Conservation (phyloP, 2,113 vertebrate species). For the Channa argus region DNA sequence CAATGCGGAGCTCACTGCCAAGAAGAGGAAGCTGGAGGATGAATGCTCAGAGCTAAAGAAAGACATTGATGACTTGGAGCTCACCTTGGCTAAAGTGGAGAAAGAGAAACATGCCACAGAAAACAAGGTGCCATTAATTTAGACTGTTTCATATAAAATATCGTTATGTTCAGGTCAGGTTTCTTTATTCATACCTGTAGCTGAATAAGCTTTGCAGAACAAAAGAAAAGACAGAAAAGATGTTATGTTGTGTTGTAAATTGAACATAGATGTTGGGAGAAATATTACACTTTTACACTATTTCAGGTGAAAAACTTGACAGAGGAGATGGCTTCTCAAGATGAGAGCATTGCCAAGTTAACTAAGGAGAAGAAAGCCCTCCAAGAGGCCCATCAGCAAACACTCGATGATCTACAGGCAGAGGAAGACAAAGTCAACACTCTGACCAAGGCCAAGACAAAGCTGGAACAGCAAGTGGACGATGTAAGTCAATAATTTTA, state of each 20-base stretch:
- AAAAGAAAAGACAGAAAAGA: too few species aligned
- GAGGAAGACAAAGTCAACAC: conserved; percentile 89
- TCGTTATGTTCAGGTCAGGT: too few species aligned
- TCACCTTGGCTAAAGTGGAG: conserved; percentile 79
- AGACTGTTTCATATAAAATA: not conserved
- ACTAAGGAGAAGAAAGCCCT: conserved; percentile 90
- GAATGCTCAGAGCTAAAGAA: conserved; percentile 83
- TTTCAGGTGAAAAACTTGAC: conserved; percentile 79
- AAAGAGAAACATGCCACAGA: conserved; percentile 78
- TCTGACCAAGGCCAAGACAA: conserved; percentile 82
- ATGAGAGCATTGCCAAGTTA: conserved; percentile 85
- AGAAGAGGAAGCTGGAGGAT: conserved; percentile 88
- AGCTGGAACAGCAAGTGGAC: conserved; percentile 84
- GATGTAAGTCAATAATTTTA: conserved; percentile 65
- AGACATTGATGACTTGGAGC: conserved; percentile 76
- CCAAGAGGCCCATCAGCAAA: conserved; percentile 88
- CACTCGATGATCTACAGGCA: conserved; percentile 87
- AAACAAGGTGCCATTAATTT: conserved; percentile 63
- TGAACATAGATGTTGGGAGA: too few species aligned
- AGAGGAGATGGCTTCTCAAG: conserved; percentile 83
- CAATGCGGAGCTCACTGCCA: conserved; percentile 87
- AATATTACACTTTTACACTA: not conserved
- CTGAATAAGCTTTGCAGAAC: too few species aligned
- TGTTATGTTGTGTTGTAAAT: too few species aligned
- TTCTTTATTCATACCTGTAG: too few species aligned